Evolutionary conservation across 2,797 vertebrate species (phyloP), one percentile per base, ranked within the genome.

Genomic region (Orestias chungarensis): DNA sequence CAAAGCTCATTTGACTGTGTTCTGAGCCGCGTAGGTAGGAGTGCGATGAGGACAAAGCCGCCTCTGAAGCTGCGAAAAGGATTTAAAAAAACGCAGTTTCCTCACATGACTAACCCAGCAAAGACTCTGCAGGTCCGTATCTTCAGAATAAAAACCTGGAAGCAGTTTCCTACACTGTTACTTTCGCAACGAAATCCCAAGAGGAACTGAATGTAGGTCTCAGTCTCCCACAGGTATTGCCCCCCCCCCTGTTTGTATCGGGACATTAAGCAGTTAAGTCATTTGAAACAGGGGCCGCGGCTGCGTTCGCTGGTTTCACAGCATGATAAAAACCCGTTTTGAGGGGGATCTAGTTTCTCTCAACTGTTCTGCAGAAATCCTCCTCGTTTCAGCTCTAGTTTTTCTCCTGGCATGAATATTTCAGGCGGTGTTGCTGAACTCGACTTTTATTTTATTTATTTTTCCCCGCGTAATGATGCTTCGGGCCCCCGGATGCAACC

Each of bases 381-480:
- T 83, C 74, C 70, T 78, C 79, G 74, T 86, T 86, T 80, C 81
- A 82, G 81, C 68, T 20, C 23, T 0, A 50, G 83, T 81, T 75
- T 77, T 82, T 88, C 84, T 79, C 73, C 83, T 86, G 74, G 85
- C 83, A 93, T 92, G 70, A 92, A 93, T 92, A 91, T 90, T 93
- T 90, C 79, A 93, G 88, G 87, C 57, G 55, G 65, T 52, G 75
- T 82, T 82, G 87, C 74, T 68, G 81, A 88, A 93, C 88, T 86
- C 75, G 80, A 73, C 52, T 76, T 87, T 82, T 79, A 81, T 72
- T 83, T 76, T 40, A 17, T 49, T 75, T 86, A 83, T 78, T 78
- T 69, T 85, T 68, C 73, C n/a, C n/a, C n/a, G n/a, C n/a, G n/a
- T n/a, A n/a, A n/a, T n/a, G n/a, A n/a, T n/a, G n/a, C n/a, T n/a